Percentiles rank a stretch among this genome's conserved stretches.
Conservation (phyloP, 2,888 invertebrate genomes). For the Monopis laevigella region DNA sequence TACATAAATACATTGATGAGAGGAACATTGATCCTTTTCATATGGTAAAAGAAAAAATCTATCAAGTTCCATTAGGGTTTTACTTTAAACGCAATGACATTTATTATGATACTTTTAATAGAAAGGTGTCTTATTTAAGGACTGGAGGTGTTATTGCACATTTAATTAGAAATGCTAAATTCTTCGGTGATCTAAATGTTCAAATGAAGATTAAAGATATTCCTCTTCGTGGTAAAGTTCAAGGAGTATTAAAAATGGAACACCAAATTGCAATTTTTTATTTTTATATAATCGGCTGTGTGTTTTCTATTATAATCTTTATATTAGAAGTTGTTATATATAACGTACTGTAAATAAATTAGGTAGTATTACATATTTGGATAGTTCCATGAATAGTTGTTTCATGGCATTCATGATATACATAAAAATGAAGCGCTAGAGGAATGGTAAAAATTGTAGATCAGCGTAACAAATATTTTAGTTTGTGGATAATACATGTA, state of each 20-base stretch:
- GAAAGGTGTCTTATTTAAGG: not conserved
- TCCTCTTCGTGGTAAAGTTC: not conserved
- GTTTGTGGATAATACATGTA: too few relatives aligned
- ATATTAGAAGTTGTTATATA: constrained; percentile 3
- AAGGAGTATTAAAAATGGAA: constrained; percentile 2
- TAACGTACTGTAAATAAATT: too few relatives aligned
- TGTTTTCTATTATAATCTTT: not conserved
- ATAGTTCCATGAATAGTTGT: too few relatives aligned
- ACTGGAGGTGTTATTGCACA: not conserved
- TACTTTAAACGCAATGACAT: constrained; percentile 6
- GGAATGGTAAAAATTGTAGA: too few relatives aligned
- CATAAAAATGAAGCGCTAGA: too few relatives aligned
- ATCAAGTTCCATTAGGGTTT: constrained; percentile 1
- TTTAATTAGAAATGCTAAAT: not conserved
- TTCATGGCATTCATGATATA: too few relatives aligned
- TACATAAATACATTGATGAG: constrained; percentile 6
- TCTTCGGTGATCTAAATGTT: not conserved
- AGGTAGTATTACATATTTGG: too few relatives aligned
- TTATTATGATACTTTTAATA: not conserved
- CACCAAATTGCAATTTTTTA: constrained; percentile 1
- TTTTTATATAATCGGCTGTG: not conserved
- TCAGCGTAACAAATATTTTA: too few relatives aligned
- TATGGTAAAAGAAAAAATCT: constrained; percentile 5
- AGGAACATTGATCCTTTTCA: constrained; percentile 4
- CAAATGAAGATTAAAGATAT: not conserved